These are phyloP conservation scores for Eupithecia insigniata DNA, from an alignment of 2,888 invertebrate species.

Conservation along the genomic window DNA sequence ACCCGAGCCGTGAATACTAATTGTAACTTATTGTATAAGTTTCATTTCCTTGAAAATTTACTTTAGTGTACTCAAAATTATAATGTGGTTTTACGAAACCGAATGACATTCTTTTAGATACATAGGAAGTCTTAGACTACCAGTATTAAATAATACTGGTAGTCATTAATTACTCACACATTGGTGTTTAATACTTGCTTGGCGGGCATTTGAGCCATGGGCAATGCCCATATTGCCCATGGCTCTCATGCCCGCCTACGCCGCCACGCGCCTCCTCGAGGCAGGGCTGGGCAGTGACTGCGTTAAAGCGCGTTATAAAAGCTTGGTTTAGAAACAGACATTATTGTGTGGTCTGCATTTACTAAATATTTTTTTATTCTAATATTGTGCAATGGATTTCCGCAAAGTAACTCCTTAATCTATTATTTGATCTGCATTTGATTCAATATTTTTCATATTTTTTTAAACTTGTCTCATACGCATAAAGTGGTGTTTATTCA, in stretches of 20 bases:
- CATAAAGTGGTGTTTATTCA: constrained; percentile 7
- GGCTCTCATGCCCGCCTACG: too few species aligned
- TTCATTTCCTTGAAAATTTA: constrained; percentile 47
- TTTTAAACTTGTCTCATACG: constrained; percentile 7
- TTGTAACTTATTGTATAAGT: constrained; percentile 53
- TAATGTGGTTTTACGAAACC: constrained; percentile 10
- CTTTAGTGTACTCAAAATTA: constrained; percentile 34
- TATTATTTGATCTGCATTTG: neutral
- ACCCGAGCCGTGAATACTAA: constrained; percentile 72
- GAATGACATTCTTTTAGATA: neutral
- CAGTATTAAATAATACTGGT: too few species aligned
- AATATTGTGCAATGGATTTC: too few species aligned
- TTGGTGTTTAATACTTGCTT: neutral
- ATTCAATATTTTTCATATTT: neutral
- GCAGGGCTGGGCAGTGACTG: neutral
- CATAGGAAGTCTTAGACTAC: too few species aligned
- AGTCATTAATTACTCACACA: neutral
- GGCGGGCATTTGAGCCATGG: too few species aligned
- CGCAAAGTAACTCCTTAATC: too few species aligned
- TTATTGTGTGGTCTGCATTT: neutral
- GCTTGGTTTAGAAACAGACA: neutral
- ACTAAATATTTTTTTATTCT: neutral
- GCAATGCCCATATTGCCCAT: too few species aligned
- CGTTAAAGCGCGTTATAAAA: neutral
- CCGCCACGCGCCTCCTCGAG: too few species aligned